Conservation (phyloP, 2,113 vertebrate genomes). For the Artemisiospiza belli region DNA sequence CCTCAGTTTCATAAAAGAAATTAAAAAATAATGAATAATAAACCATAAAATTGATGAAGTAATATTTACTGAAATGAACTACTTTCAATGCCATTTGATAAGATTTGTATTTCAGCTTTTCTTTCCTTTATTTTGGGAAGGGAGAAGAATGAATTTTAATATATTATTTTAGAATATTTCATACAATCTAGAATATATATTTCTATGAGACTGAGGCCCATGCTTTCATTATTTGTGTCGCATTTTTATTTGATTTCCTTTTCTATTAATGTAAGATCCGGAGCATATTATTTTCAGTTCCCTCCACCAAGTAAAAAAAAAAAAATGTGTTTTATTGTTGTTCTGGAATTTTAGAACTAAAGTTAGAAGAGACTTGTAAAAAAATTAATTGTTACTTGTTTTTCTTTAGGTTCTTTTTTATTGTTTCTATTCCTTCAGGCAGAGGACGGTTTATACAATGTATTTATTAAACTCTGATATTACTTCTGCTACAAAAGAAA, state of each 20-base stretch:
- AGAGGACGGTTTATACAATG: background rate
- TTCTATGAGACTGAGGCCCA: background rate
- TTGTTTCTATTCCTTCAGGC: background rate
- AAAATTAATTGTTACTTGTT: background rate
- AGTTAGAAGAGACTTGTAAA: background rate
- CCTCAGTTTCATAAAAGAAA: rapidly evolving
- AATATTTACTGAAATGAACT: background rate
- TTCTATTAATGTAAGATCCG: background rate
- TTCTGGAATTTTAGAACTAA: background rate
- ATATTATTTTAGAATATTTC: background rate
- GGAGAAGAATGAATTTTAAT: background rate
- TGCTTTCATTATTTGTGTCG: background rate
- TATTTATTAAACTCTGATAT: background rate
- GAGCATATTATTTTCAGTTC: background rate
- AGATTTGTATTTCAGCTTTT: background rate
- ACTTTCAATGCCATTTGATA: background rate
- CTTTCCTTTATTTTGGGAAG: background rate
- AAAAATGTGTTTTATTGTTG: background rate
- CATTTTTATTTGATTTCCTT: background rate
- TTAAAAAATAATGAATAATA: background rate
- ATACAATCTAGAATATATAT: background rate
- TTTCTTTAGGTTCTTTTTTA: background rate
- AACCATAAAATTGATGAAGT: rapidly evolving
- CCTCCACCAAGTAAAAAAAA: background rate
- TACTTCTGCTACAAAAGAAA: background rate